Conservation (phyloP, 2,797 vertebrate genomes). For the Lithobates pipiens region DNA sequence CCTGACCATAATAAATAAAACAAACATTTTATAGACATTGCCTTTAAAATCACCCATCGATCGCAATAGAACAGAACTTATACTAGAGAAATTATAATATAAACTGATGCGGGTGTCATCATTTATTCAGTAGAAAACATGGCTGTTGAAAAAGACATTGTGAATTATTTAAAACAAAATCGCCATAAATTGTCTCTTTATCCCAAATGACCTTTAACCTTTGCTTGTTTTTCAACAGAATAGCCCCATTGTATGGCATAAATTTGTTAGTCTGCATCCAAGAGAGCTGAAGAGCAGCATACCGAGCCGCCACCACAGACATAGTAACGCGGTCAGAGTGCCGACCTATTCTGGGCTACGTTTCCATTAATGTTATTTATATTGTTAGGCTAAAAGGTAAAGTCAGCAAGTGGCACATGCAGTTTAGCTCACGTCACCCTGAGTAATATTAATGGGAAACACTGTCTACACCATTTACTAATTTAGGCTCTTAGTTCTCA, state of each 20-base stretch:
- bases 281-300: slow-evolving; percentile 6
- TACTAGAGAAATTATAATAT: too few species aligned
- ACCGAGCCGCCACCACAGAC: slow-evolving; percentile 9
- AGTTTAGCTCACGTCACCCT: slow-evolving; percentile 18
- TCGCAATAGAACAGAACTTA: too few species aligned
- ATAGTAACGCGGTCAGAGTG: slow-evolving; percentile 20
- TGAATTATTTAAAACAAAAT: too few species aligned
- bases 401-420: slow-evolving; percentile 17
- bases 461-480: slow-evolving; percentile 20
- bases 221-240: neutral
- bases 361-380: slow-evolving; percentile 41
- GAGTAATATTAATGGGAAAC: slow-evolving; percentile 28
- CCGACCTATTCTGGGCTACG: slow-evolving; percentile 20
- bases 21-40: too few species aligned
- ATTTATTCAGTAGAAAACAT: too few species aligned
- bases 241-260: neutral
- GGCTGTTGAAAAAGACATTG: too few species aligned
- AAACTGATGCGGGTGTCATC: too few species aligned
- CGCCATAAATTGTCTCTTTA: neutral
- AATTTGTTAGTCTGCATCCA: neutral
- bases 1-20: too few species aligned
- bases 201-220: slow-evolving; percentile 4
- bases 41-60: too few species aligned
- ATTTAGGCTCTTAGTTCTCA: slow-evolving; percentile 23
- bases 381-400: slow-evolving; percentile 18